Conservation (phyloP, 1,140 invertebrate genomes). For the Potamilus streckersoni region DNA sequence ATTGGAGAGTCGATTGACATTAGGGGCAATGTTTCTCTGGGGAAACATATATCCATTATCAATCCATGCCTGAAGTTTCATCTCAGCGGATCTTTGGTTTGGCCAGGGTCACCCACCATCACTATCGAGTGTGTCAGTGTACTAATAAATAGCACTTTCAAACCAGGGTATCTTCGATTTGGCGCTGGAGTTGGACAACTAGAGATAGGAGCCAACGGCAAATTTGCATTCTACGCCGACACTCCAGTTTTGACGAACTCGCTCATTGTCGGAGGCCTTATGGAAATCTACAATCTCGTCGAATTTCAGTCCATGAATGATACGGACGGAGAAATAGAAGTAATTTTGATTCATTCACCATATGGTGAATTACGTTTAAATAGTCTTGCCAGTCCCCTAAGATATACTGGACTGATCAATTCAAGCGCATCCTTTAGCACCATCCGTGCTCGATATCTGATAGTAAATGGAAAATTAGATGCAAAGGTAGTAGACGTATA, state of each 20-base stretch:
- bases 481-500: conserved; percentile 22
- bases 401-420: conserved; percentile 1
- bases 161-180: conserved; percentile 38
- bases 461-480: conserved; percentile 34
- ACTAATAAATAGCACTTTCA: conserved; percentile 43
- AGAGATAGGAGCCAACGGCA: conserved; percentile 31
- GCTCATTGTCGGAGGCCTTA: conserved; percentile 36
- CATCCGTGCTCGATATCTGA: conserved; percentile 31
- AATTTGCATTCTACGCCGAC: conserved; percentile 32
- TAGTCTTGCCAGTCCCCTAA: conserved; percentile 15
- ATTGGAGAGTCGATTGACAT: conserved; percentile 37
- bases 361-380: conserved; percentile 35
- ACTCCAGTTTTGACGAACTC: conserved; percentile 38
- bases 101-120: conserved; percentile 33
- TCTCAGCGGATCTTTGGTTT: conserved; percentile 31
- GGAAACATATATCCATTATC: conserved; percentile 37
- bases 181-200: conserved; percentile 27
- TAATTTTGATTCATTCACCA: conserved; percentile 35
- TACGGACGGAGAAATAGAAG: conserved; percentile 27
- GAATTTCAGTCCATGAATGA: conserved; percentile 36
- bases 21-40: conserved; percentile 32
- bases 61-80: conserved; percentile 37
- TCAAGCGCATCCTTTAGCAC: conserved; percentile 26
- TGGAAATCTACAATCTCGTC: conserved; percentile 41
- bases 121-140: conserved; percentile 43